A percentile compares a stretch with the other conserved stretches of the same genome.
These are phyloP conservation scores for Steatocranus sp. DNA, from an alignment of 2,797 vertebrate genomes.

Conservation along the genomic window DNA sequence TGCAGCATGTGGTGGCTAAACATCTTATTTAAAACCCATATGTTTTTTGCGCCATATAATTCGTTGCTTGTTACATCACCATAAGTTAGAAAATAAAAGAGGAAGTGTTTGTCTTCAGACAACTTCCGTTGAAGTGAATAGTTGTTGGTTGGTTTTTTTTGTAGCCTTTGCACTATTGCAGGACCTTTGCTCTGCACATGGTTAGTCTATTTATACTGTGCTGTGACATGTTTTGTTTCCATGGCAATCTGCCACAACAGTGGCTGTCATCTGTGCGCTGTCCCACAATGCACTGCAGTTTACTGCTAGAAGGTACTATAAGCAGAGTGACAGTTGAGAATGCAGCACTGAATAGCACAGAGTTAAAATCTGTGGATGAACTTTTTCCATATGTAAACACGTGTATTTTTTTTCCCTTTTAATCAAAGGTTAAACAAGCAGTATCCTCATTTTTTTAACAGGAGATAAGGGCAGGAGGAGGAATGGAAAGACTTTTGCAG, in stretches of 20 bases:
- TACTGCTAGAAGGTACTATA: background rate
- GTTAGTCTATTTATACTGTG: constrained; percentile 62
- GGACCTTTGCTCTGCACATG: background rate
- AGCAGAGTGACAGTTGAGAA: background rate
- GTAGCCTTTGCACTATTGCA: background rate
- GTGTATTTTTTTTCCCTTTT: rapidly evolving
- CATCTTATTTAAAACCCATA: background rate
- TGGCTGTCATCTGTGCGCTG: constrained; percentile 53
- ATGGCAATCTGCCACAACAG: constrained; percentile 46
- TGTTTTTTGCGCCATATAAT: background rate
- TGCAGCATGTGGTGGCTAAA: background rate
- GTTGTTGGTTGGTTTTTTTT: background rate
- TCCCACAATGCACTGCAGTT: constrained; percentile 57
- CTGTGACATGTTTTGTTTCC: constrained; percentile 68
- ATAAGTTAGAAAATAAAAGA: background rate
- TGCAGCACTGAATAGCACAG: background rate
- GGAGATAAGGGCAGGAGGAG: background rate
- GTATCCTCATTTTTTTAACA: background rate
- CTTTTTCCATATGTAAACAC: background rate
- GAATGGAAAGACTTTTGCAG: background rate
- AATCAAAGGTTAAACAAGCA: background rate
- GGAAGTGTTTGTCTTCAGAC: background rate
- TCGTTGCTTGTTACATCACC: background rate
- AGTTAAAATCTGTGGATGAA: background rate
- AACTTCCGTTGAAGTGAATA: background rate